These are phyloP conservation scores for Ciconia boyciana DNA, from an alignment of 2,113 vertebrate species.

Conservation along the genomic window DNA sequence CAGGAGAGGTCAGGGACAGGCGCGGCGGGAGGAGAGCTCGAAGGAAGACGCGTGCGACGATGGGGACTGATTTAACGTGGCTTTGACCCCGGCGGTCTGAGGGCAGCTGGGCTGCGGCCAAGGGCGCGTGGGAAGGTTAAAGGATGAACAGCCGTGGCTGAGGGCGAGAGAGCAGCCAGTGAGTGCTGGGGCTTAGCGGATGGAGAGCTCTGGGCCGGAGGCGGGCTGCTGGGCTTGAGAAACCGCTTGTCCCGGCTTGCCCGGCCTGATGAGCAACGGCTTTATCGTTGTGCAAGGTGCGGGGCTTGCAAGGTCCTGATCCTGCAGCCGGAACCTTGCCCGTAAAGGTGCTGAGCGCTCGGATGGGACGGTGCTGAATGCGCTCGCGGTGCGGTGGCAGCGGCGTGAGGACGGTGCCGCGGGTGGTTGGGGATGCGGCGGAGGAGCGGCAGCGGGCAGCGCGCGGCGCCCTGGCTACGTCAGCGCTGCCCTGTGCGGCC, in stretches of 20 bases:
- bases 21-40: accelerated
- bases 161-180: neutral
- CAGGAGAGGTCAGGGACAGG: accelerated
- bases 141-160: neutral
- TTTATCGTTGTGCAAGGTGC: neutral
- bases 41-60: accelerated
- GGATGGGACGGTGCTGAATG: neutral
- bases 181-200: neutral
- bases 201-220: neutral
- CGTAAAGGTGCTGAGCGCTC: neutral
- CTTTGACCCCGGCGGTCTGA: neutral
- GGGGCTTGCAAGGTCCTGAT: neutral
- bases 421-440: accelerated
- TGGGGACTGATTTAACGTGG: neutral
- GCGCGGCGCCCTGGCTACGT: accelerated
- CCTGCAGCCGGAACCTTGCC: accelerated
- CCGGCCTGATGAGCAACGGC: too few relatives aligned
- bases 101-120: neutral
- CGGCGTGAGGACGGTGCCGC: accelerated
- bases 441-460: neutral
- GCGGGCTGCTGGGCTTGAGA: accelerated
- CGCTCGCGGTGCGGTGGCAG: neutral
- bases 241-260: neutral
- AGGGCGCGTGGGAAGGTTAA: neutral
- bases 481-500: neutral